Evolutionary conservation across 2,797 vertebrate species (phyloP).

Genomic region (Sebastes taczanowskii): DNA sequence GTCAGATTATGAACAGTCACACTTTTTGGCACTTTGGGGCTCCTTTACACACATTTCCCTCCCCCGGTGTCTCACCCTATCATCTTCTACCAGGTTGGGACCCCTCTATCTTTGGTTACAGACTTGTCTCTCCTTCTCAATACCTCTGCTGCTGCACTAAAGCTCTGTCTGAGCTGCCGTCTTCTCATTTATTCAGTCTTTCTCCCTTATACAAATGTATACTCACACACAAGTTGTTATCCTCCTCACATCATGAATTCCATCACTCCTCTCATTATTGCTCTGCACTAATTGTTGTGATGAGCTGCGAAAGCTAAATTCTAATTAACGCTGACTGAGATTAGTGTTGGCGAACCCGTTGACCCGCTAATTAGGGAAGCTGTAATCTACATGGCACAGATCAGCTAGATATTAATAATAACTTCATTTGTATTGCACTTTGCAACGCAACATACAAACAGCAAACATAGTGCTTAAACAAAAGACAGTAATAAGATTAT

Average conservation of each 20-base stretch:
- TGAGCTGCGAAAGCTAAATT: constrained; percentile 54
- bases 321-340: constrained; percentile 55
- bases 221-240: not conserved
- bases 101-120: not conserved
- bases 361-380: constrained; percentile 12
- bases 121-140: not conserved
- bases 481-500: not conserved
- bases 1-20: constrained; percentile 46
- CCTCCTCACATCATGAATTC: not conserved
- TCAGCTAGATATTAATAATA: not conserved
- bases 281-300: constrained; percentile 57
- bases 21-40: constrained; percentile 32
- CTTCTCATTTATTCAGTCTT: constrained; percentile 12
- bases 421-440: not conserved
- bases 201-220: not conserved
- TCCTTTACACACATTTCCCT: constrained; percentile 19
- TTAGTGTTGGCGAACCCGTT: constrained; percentile 22
- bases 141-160: not conserved
- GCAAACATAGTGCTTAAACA: not conserved
- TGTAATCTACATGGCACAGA: constrained; percentile 12
- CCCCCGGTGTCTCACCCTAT: constrained; percentile 8
- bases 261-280: constrained; percentile 45
- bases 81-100: constrained; percentile 27
- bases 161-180: not conserved
- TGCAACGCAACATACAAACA: not conserved